Conservation (phyloP, 2,888 invertebrate species). For the Julus scanicus region DNA sequence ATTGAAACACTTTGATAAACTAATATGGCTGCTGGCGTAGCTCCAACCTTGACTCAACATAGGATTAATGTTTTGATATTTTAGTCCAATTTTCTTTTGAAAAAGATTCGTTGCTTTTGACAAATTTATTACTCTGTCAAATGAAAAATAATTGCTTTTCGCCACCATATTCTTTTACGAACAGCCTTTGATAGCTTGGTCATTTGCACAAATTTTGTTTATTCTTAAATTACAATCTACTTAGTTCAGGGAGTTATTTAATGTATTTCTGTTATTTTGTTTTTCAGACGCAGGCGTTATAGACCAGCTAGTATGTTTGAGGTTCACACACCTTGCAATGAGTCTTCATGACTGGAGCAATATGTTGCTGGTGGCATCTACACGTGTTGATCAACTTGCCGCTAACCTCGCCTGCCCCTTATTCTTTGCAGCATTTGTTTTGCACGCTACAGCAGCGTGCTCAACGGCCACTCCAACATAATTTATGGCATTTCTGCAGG, state of each 20-base stretch:
- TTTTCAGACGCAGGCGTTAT: slow-evolving; percentile 56
- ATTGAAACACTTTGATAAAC: too few relatives aligned
- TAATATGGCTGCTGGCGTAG: too few relatives aligned
- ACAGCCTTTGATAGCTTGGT: background rate
- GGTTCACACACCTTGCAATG: slow-evolving; percentile 57
- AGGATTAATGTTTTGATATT: too few relatives aligned
- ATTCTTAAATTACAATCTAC: background rate
- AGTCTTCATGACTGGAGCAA: slow-evolving; percentile 57
- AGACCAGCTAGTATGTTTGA: slow-evolving; percentile 56
- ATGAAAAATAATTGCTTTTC: too few relatives aligned
- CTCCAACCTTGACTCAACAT: too few relatives aligned
- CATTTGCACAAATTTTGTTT: background rate
- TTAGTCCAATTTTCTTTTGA: too few relatives aligned
- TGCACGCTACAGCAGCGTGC: background rate
- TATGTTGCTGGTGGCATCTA: background rate
- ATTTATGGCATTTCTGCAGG: slow-evolving; percentile 25
- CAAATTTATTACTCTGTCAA: too few relatives aligned
- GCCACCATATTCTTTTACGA: too few relatives aligned
- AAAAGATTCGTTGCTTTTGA: too few relatives aligned
- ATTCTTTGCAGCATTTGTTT: slow-evolving; percentile 39
- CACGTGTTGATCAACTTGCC: background rate
- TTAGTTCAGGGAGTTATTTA: background rate
- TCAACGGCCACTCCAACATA: background rate
- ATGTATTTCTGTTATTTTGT: slow-evolving; percentile 6
- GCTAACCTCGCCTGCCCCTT: slow-evolving; percentile 21